A percentile compares a stretch with the other conserved stretches of the same genome.
These are phyloP conservation scores for Hirtodrosophila trivittata DNA, from an alignment of 2,888 invertebrate species.

Conservation along the genomic window DNA sequence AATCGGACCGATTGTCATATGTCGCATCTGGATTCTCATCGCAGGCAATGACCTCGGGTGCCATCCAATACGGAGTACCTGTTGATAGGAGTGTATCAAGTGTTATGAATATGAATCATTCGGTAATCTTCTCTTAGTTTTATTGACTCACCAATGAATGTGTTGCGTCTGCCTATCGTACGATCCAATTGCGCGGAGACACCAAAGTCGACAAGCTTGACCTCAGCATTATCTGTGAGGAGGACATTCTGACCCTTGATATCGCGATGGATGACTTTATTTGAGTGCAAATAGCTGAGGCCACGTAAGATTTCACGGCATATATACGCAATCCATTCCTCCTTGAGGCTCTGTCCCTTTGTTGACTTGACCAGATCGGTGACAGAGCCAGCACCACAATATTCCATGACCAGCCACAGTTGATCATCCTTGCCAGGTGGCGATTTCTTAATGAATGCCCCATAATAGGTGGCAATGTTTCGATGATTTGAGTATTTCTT, in stretches of 20 bases:
- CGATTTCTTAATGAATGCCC: constrained; percentile 99
- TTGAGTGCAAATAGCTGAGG: constrained; percentile 97
- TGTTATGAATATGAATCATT: constrained; percentile 24
- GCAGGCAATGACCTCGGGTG: constrained; percentile 99
- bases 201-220: constrained; percentile 99
- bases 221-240: constrained; percentile 99
- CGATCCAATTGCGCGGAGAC: constrained; percentile 99
- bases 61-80: constrained; percentile 99
- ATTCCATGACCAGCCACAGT: constrained; percentile 99
- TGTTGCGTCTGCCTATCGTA: constrained; percentile 99
- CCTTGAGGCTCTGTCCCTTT: constrained; percentile 98
- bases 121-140: too few relatives aligned
- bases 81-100: background rate
- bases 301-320: constrained; percentile 98
- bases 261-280: constrained; percentile 99
- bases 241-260: constrained; percentile 99
- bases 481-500: constrained; percentile 99
- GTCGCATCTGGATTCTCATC: constrained; percentile 99
- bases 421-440: constrained; percentile 99
- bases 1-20: constrained; percentile 97
- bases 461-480: constrained; percentile 99
- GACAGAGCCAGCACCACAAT: constrained; percentile 99
- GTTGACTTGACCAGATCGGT: constrained; percentile 99
- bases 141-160: constrained; percentile 92
- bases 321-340: constrained; percentile 99